phyloP scores from a whole-genome alignment of 1,140 invertebrate species.

The Apis dorsata region DNA sequence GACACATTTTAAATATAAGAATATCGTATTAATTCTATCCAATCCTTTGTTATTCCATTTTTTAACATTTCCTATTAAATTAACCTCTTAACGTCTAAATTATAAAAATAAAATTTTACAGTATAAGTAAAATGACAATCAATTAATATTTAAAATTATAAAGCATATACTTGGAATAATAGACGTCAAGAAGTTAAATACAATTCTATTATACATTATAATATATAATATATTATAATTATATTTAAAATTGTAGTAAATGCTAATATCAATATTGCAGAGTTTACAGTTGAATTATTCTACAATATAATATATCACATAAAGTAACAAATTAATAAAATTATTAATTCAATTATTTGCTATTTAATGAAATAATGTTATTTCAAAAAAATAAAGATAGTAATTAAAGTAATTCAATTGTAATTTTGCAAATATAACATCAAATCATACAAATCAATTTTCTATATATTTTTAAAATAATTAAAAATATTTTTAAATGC shows the following conservation, averaged over 20 bases:
- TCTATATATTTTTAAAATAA: background rate
- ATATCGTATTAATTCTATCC: slow-evolving; percentile 2
- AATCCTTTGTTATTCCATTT: slow-evolving; percentile 27
- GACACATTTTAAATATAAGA: slow-evolving; percentile 35
- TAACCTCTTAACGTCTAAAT: background rate
- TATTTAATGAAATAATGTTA: slow-evolving; percentile 20
- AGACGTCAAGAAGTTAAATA: background rate
- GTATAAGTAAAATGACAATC: too few species aligned
- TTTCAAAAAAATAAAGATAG: background rate
- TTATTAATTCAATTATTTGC: slow-evolving; percentile 6
- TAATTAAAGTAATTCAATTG: background rate
- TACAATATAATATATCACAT: background rate
- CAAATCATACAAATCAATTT: slow-evolving; percentile 2
- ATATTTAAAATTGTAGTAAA: slow-evolving; percentile 2
- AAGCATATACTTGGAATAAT: too few species aligned
- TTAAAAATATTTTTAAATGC: too few species aligned
- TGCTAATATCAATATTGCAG: background rate
- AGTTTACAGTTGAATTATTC: slow-evolving; percentile 12
- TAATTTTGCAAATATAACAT: slow-evolving; percentile 3
- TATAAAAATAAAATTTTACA: too few species aligned
- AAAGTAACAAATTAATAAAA: background rate
- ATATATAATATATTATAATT: background rate
- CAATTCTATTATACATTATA: background rate
- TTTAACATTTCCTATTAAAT: slow-evolving; percentile 19
- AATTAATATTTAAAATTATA: too few species aligned